A percentile compares a stretch with the other conserved stretches of the same genome.
Evolutionary conservation across 35 echinoderm and acorn worm species (phyloP).

Genomic region (Ophioderma brevispina): DNA sequence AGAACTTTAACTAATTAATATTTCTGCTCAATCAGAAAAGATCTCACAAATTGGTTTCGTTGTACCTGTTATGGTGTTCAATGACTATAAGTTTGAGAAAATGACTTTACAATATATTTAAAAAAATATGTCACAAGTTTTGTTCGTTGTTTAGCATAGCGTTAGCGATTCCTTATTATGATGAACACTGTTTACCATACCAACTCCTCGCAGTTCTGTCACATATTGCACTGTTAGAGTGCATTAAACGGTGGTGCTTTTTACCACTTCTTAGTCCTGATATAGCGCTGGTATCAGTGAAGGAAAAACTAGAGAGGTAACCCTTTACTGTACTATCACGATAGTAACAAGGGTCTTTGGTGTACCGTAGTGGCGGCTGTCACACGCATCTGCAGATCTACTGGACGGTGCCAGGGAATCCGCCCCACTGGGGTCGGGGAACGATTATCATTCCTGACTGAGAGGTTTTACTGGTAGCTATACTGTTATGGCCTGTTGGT

Average conservation of each 20-base stretch:
- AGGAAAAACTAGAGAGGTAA: conserved; percentile 30
- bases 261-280: conserved; percentile 2
- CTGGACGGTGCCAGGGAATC: not conserved
- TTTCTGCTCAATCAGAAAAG: too few species aligned
- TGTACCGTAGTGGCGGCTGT: conserved; percentile 27
- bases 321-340: conserved; percentile 24
- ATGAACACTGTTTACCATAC: conserved; percentile 52
- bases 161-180: too few species aligned
- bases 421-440: conserved; percentile 39
- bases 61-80: too few species aligned
- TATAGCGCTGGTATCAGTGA: conserved; percentile 23
- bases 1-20: too few species aligned
- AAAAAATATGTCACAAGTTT: too few species aligned
- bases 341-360: conserved; percentile 50
- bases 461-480: conserved; percentile 19
- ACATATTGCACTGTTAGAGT: conserved; percentile 61
- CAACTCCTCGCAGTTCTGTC: conserved; percentile 58
- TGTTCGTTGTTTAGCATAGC: too few species aligned
- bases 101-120: too few species aligned
- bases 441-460: conserved; percentile 33
- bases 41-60: too few species aligned
- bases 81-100: too few species aligned
- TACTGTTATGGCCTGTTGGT: not conserved
- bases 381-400: conserved; percentile 9
- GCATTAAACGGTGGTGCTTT: conserved; percentile 54